Percentiles rank a stretch among this genome's conserved stretches.
Conservation (phyloP, 1,140 invertebrate genomes). For the Aphaenogaster floridana region DNA sequence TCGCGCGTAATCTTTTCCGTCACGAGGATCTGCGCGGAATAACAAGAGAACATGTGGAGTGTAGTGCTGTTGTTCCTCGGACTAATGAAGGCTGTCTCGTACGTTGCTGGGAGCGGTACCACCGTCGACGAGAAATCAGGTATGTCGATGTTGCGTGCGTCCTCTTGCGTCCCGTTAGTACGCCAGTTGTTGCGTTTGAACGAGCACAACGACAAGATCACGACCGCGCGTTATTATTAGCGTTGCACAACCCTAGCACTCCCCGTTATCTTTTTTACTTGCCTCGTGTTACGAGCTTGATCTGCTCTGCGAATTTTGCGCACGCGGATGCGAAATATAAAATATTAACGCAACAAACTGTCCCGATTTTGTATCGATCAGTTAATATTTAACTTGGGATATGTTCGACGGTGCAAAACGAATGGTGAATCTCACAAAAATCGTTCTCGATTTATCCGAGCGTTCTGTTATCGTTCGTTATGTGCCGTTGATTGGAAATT, state of each 20-base stretch:
- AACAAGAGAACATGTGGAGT: conserved; percentile 84
- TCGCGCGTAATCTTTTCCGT: conserved; percentile 48
- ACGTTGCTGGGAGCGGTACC: conserved; percentile 70
- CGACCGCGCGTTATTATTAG: conserved; percentile 27
- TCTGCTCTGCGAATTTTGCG: not conserved
- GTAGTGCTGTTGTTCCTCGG: conserved; percentile 82
- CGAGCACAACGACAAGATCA: conserved; percentile 16
- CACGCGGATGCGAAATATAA: not conserved
- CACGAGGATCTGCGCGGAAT: conserved; percentile 57
- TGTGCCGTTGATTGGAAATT: conserved; percentile 21
- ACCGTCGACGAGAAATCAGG: conserved; percentile 74
- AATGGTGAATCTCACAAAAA: conserved; percentile 29
- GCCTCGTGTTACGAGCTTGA: not conserved
- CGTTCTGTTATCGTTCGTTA: conserved; percentile 28
- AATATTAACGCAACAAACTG: conserved; percentile 24
- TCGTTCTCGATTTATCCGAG: not conserved
- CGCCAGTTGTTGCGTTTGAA: conserved; percentile 3
- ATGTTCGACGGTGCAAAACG: conserved; percentile 1
- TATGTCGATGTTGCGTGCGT: conserved; percentile 46
- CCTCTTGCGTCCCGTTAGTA: not conserved
- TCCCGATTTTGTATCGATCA: conserved; percentile 33
- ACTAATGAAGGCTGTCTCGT: conserved; percentile 78
- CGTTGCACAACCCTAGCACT: not conserved
- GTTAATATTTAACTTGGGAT: conserved; percentile 41
- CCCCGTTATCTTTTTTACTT: not conserved